These are phyloP conservation scores for Psylliodes chrysocephalus DNA, from an alignment of 2,888 invertebrate genomes.

Conservation along the genomic window DNA sequence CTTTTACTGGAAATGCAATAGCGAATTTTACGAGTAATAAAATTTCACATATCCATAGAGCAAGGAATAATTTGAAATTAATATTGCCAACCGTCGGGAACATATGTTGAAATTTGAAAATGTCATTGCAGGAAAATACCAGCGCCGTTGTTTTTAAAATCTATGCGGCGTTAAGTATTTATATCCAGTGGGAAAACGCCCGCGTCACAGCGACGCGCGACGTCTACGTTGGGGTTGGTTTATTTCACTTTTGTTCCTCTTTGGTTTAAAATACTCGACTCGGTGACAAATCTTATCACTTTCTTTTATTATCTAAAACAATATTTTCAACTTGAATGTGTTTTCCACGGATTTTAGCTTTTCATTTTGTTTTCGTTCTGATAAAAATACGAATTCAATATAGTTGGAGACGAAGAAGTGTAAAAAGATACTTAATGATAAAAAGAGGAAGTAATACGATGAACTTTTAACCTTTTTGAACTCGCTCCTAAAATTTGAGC, in stretches of 20 bases:
- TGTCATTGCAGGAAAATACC: slow-evolving; percentile 28
- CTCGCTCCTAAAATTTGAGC: no score
- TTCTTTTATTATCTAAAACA: slow-evolving; percentile 18
- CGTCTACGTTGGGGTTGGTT: slow-evolving; percentile 20
- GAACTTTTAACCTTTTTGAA: no score
- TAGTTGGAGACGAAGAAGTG: no score
- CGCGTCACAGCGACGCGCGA: slow-evolving; percentile 21
- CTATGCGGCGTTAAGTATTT: slow-evolving; percentile 33
- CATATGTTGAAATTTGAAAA: slow-evolving; percentile 32
- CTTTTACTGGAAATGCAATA: slow-evolving; percentile 6
- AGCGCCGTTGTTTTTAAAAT: slow-evolving; percentile 32
- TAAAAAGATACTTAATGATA: no score
- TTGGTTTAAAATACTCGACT: slow-evolving; percentile 11
- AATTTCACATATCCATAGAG: slow-evolving; percentile 3
- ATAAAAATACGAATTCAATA: background rate
- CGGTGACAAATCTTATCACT: slow-evolving; percentile 13
- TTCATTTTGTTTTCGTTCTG: background rate
- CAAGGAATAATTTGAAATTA: slow-evolving; percentile 21
- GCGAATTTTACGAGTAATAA: slow-evolving; percentile 17
- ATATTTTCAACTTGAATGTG: slow-evolving; percentile 13
- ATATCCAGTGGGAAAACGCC: slow-evolving; percentile 25
- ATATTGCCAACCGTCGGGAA: slow-evolving; percentile 9
- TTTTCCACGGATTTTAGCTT: slow-evolving; percentile 7
- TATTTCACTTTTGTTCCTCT: slow-evolving; percentile 5
- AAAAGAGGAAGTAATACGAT: no score